These are phyloP conservation scores for Chauna torquata DNA, from an alignment of 2,113 vertebrate genomes.

Conservation along the genomic window DNA sequence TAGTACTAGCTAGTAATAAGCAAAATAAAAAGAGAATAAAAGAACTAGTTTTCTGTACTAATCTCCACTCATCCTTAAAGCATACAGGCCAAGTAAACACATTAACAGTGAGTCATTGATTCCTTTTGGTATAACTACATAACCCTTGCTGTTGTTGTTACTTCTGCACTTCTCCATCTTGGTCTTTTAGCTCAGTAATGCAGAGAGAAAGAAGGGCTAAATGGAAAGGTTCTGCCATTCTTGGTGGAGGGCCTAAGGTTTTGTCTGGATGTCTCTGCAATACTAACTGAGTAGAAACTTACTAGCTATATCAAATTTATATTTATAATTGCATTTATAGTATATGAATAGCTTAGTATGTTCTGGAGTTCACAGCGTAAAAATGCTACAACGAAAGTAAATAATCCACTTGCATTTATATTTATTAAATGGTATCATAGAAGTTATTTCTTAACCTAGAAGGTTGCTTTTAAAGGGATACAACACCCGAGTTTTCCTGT, in stretches of 20 bases:
- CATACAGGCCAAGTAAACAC: conserved; percentile 3
- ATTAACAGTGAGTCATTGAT: not conserved
- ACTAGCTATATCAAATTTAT: not conserved
- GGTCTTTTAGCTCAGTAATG: not conserved
- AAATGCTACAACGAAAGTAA: not conserved
- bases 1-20: not conserved
- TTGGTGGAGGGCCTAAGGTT: not conserved
- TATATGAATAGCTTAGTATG: not conserved
- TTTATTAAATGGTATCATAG: not conserved
- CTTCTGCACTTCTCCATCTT: not conserved
- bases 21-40: conserved; percentile 4
- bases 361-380: not conserved
- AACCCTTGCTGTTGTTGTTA: not conserved
- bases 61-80: not conserved
- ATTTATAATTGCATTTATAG: not conserved
- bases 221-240: not conserved
- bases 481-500: not conserved
- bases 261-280: not conserved
- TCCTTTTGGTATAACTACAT: not conserved
- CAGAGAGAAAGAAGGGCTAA: not conserved
- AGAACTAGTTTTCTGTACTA: not conserved
- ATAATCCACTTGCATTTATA: not conserved
- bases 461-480: not conserved
- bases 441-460: not conserved
- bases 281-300: not conserved